These are phyloP conservation scores for Turnix velox DNA, from an alignment of 2,113 vertebrate genomes.

Conservation along the genomic window DNA sequence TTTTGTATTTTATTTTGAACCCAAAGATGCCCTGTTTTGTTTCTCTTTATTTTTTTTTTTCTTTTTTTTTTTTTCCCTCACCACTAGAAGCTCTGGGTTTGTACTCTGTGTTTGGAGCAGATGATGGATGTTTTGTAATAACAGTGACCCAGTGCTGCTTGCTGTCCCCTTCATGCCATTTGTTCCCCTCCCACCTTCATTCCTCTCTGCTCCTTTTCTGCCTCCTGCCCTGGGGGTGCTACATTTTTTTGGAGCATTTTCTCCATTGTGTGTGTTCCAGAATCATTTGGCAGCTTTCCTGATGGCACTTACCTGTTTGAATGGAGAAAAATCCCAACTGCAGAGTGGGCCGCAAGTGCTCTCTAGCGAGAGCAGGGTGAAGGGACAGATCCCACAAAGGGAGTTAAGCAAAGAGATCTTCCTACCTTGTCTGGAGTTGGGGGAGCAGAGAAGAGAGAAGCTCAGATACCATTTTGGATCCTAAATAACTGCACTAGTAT, in stretches of 20 bases:
- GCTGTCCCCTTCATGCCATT: accelerated
- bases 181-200: neutral
- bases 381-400: neutral
- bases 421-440: neutral
- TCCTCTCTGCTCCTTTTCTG: neutral
- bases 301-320: neutral
- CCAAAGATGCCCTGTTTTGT: conserved; percentile 11
- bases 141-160: neutral
- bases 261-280: neutral
- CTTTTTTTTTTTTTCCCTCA: neutral
- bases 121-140: neutral
- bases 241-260: neutral
- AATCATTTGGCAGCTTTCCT: neutral
- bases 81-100: neutral
- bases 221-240: neutral
- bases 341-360: accelerated
- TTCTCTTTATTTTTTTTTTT: neutral
- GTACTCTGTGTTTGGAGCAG: neutral
- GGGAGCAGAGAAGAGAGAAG: neutral
- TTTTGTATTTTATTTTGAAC: neutral
- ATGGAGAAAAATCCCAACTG: neutral
- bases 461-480: neutral
- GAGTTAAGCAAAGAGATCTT: neutral
- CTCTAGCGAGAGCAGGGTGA: neutral
- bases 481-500: neutral